Base-by-base conservation (phyloP, 1,140 invertebrate species). In the Tyrophagus putrescentiae region DNA sequence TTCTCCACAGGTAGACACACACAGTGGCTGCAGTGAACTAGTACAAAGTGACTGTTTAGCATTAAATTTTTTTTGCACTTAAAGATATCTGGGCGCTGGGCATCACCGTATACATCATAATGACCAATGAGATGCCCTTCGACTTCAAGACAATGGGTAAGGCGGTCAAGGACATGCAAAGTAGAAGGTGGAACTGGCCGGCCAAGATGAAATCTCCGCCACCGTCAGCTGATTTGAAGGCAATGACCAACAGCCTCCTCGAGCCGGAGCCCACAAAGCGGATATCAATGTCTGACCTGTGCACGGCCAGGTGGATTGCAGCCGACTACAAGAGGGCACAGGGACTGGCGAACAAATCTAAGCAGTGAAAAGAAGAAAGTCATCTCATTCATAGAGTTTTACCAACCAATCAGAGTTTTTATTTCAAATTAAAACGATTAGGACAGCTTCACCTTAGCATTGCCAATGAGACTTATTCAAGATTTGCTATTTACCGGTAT, bases 81-180 rank as follows among this genome's bases (percentile, higher is more conserved):
- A 82, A 88, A 36, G 93, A 98, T 72, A 83, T 97, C 50, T 98
- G 93, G 93, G 87, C 93, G 0, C 80, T 97, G 72, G 93, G 93
- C 0, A 81, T 93, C 9, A 97, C 92, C 0, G 74, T 98, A 0
- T 98, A 84, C 70, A 82, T 18, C 23, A 62, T 61, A 60, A n/a
- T 61, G 18, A 67, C 65, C 31, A 63, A 58, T 36, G 16, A 64
- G 1, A 71, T 72, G 70, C 71, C 73, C 2, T 75, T 70, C 57
- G 71, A 74, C 56, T 73, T 73, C 61, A 68, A 66, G 21, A 71
- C 75, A 61, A 65, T 73, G 7, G 69, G 69, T 48, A 68, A 68
- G 60, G 72, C 74, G 71, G 67, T 74, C 7, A 64, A 64, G 42
- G 68, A 72, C 34, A 72, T 74, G 59, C 18, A 36, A 11, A 16